Base-by-base conservation (phyloP, 2,888 invertebrate genomes). In the Hypsopygia costalis region DNA sequence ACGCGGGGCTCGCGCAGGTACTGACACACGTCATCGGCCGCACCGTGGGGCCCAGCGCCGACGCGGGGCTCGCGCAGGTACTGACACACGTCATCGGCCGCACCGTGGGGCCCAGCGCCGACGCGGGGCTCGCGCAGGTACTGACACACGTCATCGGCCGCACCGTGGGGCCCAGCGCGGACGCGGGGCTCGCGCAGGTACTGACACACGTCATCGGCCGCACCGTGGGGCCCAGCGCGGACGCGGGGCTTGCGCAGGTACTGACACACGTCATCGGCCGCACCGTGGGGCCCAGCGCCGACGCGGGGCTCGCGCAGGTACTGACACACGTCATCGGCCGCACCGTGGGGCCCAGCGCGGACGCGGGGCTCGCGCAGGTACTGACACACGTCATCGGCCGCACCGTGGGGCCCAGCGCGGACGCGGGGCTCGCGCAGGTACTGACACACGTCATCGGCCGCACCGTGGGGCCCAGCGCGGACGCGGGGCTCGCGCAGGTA, bases 101-200 rank as follows among this genome's bases (percentile, higher is more conserved):
- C 91, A 98, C 1, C 98, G 99, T 98, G 1, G 97, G 97, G 9
- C 94, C 94, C 94, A 95, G 47, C 98, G 97, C 71, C 36, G 96
- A 78, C 41, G 63, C 81, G 1, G 77, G 72, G 0, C 64, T 77
- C 0, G 92, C 67, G 71, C 91, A 65, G 91, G 91, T 61, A 77
- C 1, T n/a, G n/a, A n/a, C 29, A 11, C 16, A 8, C 25, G 11
- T n/a, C 9, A 34, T 33, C n/a, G n/a, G 5, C 6, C 6, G 0
- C 91, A 98, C 1, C 98, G 99, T 98, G 1, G 97, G 97, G 9
- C 94, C 94, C 94, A 95, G 47, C 98, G 97, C 71, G 37, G 96
- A 78, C 41, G 63, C 81, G 1, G 77, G 72, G 0, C 64, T 77
- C 0, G 92, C 67, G 71, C 91, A 65, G 91, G 91, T 61, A 77